Evolutionary conservation across 1,140 invertebrate genomes (phyloP), one percentile per base, ranked within the genome.

Genomic region (Pemphigus obesinymphae): DNA sequence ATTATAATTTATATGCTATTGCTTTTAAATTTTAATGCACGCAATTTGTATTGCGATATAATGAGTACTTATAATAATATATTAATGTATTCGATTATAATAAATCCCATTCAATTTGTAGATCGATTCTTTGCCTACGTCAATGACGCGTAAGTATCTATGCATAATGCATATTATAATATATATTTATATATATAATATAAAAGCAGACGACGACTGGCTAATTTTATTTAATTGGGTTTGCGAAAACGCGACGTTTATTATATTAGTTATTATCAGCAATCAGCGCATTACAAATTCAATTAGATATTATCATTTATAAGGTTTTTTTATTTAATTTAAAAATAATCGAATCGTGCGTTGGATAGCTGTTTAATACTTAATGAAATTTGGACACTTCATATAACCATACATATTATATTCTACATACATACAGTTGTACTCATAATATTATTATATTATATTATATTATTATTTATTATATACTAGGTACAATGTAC

Each of bases 321-420:
- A n/a, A n/a, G n/a, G n/a, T n/a, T 50, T 50, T 48, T 40, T 23
- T 70, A 37, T 70, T 45, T 70, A 70, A 70, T 70, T 70, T 43
- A 70, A 70, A 70, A 70, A 45, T 70, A 70, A 45, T 45, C 3
- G 17, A 43, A 43, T 70, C 20, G 11, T 70, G 37, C 13, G 20
- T 13, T 20, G 13, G 37, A n/a, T 45, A 2, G 17, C 20, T 10
- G 15, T 17, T 45, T 70, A 45, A 70, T 68, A 7, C 40, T n/a
- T n/a, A n/a, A n/a, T n/a, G n/a, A n/a, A n/a, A n/a, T n/a, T n/a
- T n/a, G n/a, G n/a, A n/a, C n/a, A n/a, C n/a, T n/a, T n/a, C n/a
- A n/a, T n/a, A n/a, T n/a, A n/a, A n/a, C n/a, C n/a, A n/a, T n/a
- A n/a, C n/a, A n/a, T n/a, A n/a, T n/a, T n/a, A n/a, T n/a, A n/a